A percentile compares a stretch with the other conserved stretches of the same genome.
Evolutionary conservation across 2,888 invertebrate genomes (phyloP).

Genomic region (Metellina segmentata): DNA sequence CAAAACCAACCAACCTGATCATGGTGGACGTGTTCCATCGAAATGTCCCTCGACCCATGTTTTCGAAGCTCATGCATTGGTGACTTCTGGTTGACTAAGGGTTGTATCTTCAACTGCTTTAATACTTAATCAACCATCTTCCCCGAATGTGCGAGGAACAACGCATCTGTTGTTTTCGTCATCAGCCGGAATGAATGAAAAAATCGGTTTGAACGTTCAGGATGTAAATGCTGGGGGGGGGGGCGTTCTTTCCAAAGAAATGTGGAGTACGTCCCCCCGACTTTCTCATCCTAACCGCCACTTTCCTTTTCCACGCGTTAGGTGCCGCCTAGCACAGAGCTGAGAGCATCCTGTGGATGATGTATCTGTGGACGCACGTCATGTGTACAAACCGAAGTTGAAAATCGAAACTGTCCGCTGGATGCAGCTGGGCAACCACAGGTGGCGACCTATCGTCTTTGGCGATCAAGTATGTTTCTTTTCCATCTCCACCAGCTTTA

Average conservation of each 20-base stretch:
- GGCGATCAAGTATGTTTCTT: too few relatives aligned
- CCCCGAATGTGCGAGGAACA: too few relatives aligned
- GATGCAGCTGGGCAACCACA: conserved; percentile 20
- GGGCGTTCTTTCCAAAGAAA: conserved; percentile 37
- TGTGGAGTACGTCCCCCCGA: not conserved
- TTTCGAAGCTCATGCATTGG: too few relatives aligned
- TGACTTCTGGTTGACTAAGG: too few relatives aligned
- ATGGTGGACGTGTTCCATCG: too few relatives aligned
- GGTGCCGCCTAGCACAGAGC: conserved; percentile 34
- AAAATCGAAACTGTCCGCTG: conserved; percentile 26
- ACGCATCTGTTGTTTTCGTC: conserved; percentile 19
- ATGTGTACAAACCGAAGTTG: conserved; percentile 22
- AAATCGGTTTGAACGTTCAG: conserved; percentile 10
- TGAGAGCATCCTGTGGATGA: conserved; percentile 52
- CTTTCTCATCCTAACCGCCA: conserved; percentile 2
- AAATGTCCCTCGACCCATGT: too few relatives aligned
- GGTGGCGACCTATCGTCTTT: conserved; percentile 19
- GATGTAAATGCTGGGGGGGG: conserved; percentile 28
- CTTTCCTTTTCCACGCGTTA: conserved; percentile 44
- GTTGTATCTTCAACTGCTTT: too few relatives aligned
- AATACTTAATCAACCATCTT: too few relatives aligned
- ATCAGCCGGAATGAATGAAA: too few relatives aligned
- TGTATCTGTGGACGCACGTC: conserved; percentile 46
- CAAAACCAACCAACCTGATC: too few relatives aligned
- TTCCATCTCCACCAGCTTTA: too few relatives aligned